These are phyloP conservation scores for Anthrax anthrax DNA, from an alignment of 2,888 invertebrate species.

Conservation along the genomic window DNA sequence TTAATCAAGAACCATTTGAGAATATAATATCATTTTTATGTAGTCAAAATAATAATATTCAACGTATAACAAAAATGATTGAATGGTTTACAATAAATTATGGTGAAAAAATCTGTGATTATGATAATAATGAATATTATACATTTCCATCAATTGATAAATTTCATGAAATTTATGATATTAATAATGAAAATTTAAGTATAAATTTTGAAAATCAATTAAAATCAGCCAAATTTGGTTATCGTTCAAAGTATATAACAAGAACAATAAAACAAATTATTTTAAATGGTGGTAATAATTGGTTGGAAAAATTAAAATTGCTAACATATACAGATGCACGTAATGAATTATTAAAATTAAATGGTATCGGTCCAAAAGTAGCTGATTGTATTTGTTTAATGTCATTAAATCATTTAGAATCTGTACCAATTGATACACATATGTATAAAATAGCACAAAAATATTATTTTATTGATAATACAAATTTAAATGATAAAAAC, in stretches of 20 bases:
- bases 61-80: constrained; percentile 82
- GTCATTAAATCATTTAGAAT: constrained; percentile 77
- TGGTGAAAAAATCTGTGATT: constrained; percentile 57
- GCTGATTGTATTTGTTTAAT: constrained; percentile 96
- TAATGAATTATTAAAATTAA: constrained; percentile 55
- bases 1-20: constrained; percentile 82
- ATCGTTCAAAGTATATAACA: constrained; percentile 75
- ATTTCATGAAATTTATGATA: constrained; percentile 33
- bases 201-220: constrained; percentile 44
- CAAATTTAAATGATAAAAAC: neutral
- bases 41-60: constrained; percentile 93
- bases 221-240: constrained; percentile 64
- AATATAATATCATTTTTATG: constrained; percentile 93
- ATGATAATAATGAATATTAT: constrained; percentile 51
- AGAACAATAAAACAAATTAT: constrained; percentile 56
- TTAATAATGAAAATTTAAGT: neutral
- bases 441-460: constrained; percentile 79
- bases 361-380: constrained; percentile 92
- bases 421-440: constrained; percentile 93
- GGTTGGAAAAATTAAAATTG: constrained; percentile 55
- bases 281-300: constrained; percentile 51
- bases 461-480: constrained; percentile 40
- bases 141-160: constrained; percentile 65
- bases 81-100: constrained; percentile 71
- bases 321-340: constrained; percentile 61